phyloP scores from a whole-genome alignment of 2,113 vertebrate genomes.

The Oncorhynchus clarkii region DNA sequence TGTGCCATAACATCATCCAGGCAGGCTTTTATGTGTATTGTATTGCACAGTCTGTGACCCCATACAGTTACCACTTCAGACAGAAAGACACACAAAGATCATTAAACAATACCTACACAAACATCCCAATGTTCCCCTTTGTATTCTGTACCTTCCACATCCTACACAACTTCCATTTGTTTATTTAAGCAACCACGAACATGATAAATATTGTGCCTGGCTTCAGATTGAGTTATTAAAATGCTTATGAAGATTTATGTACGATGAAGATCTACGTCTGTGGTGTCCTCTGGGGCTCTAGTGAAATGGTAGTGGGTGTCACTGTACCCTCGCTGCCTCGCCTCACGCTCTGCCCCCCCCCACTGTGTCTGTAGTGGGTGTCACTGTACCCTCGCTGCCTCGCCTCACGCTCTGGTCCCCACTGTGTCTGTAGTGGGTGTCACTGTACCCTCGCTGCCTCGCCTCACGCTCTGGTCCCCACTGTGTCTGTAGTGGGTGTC shows the following conservation, averaged over 20 bases:
- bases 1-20: too few species aligned
- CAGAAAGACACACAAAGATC: background rate
- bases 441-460: background rate
- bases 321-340: too few species aligned
- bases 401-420: too few species aligned
- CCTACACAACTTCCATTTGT: slow-evolving; percentile 15
- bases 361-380: background rate
- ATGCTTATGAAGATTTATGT: slow-evolving; percentile 34
- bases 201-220: slow-evolving; percentile 22
- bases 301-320: too few species aligned
- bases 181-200: slow-evolving; percentile 20
- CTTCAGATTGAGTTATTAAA: slow-evolving; percentile 22
- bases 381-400: too few species aligned
- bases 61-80: background rate
- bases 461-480: too few species aligned
- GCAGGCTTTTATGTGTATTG: too few species aligned
- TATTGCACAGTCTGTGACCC: too few species aligned
- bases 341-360: background rate
- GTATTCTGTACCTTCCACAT: background rate
- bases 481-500: slow-evolving; percentile 5
- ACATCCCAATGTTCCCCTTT: background rate
- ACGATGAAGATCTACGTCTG: background rate
- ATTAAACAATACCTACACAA: background rate
- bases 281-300: slow-evolving; percentile 27
- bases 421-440: too few species aligned